Percentiles rank a stretch among this genome's conserved stretches.
Evolutionary conservation across 2,797 vertebrate genomes (phyloP).

Genomic region (Cossypha polioptera): DNA sequence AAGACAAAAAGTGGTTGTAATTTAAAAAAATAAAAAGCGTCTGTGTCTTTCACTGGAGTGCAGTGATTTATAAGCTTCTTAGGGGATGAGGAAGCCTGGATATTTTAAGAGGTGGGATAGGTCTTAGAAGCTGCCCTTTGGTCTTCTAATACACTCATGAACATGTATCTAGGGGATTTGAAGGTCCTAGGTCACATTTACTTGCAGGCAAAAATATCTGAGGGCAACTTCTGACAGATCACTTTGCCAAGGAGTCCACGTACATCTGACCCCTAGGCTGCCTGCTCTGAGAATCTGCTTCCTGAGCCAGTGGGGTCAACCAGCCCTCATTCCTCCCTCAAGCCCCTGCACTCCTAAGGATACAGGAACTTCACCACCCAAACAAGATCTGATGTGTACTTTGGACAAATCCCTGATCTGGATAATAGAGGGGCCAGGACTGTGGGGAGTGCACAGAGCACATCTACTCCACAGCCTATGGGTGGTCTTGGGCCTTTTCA

Average conservation of each 20-base stretch:
- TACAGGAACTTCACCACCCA: not conserved
- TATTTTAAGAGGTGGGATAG: not conserved
- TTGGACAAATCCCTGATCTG: not conserved
- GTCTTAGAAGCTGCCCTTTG: not conserved
- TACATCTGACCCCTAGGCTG: not conserved
- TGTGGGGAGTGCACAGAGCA: not conserved
- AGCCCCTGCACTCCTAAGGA: not conserved
- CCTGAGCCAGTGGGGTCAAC: not conserved
- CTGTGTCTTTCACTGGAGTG: not conserved
- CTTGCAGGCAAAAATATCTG: not conserved
- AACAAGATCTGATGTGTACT: not conserved
- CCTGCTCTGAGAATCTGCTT: not conserved
- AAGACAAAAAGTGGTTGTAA: not conserved
- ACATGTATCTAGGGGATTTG: not conserved
- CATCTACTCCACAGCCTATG: not conserved
- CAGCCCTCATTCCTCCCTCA: not conserved
- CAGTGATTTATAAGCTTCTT: constrained; percentile 8
- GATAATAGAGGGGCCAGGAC: not conserved
- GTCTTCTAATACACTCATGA: not conserved
- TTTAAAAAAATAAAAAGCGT: not conserved
- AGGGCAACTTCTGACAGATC: not conserved
- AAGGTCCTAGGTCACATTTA: not conserved
- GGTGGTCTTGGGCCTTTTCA: not conserved
- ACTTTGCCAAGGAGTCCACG: not conserved
- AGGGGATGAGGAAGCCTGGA: not conserved